These are phyloP conservation scores for Aphelocoma californica DNA, from an alignment of 2,797 vertebrate species.

Conservation along the genomic window DNA sequence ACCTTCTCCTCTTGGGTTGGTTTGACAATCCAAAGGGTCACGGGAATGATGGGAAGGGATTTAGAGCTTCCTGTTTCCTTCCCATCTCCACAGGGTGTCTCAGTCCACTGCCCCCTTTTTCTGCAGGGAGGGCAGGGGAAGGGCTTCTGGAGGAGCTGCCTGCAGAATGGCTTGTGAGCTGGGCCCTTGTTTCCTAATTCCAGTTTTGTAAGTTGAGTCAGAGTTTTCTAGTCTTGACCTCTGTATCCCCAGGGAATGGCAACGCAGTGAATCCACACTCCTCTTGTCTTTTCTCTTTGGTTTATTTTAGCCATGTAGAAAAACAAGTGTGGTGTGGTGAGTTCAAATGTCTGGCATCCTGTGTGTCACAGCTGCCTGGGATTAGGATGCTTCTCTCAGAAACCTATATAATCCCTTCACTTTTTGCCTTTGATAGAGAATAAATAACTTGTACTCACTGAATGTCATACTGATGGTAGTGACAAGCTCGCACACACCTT, in stretches of 20 bases:
- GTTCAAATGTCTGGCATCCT: neutral
- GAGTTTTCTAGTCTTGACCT: neutral
- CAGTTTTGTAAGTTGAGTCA: neutral
- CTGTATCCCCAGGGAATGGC: neutral
- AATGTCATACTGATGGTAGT: neutral
- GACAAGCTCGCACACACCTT: neutral
- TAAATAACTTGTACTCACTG: constrained; percentile 10
- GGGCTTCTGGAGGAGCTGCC: neutral
- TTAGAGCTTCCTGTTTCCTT: neutral
- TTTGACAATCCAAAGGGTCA: neutral
- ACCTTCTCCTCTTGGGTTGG: neutral
- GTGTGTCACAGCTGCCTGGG: neutral
- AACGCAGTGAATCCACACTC: neutral
- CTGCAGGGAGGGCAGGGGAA: neutral
- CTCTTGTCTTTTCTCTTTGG: neutral
- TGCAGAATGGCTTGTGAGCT: neutral
- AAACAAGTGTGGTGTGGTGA: neutral
- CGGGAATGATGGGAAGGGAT: neutral
- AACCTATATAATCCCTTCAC: constrained; percentile 15
- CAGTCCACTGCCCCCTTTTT: neutral
- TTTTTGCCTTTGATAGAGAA: constrained; percentile 42
- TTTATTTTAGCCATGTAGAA: neutral
- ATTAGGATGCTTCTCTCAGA: constrained; percentile 5
- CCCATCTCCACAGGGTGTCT: neutral
- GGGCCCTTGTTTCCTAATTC: neutral